A percentile compares a stretch with the other conserved stretches of the same genome.
These are phyloP conservation scores for Drosophila leonis DNA, from an alignment of 2,888 invertebrate genomes.

Conservation along the genomic window DNA sequence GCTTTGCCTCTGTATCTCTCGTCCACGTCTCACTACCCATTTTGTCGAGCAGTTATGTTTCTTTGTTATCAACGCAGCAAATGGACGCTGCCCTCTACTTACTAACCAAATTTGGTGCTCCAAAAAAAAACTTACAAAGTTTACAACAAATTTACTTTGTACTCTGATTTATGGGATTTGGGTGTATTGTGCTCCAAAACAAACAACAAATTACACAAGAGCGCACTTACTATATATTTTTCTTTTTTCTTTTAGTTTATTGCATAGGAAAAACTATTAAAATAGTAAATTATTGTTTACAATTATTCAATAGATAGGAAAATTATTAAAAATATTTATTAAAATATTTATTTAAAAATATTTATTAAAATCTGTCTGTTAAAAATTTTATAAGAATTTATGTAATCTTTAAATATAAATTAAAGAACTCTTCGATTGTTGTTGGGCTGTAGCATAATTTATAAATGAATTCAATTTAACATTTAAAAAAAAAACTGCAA, in stretches of 20 bases:
- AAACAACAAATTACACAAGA: background rate
- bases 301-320: background rate
- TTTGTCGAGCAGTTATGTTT: conserved; percentile 29
- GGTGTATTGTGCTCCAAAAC: background rate
- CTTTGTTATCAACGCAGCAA: conserved; percentile 45
- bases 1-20: conserved; percentile 21
- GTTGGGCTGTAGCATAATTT: too few relatives aligned
- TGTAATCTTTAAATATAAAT: too few relatives aligned
- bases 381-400: too few relatives aligned
- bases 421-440: too few relatives aligned
- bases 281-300: background rate
- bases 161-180: background rate
- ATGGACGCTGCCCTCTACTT: conserved; percentile 9
- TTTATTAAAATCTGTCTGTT: too few relatives aligned
- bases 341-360: too few relatives aligned
- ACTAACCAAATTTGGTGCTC: background rate
- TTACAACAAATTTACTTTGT: conserved; percentile 24
- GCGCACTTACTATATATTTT: background rate
- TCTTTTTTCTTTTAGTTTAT: background rate
- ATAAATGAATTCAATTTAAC: too few relatives aligned
- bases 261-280: background rate
- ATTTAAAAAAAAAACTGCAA: too few relatives aligned
- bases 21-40: conserved; percentile 42
- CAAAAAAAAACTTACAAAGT: background rate
- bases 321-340: too few relatives aligned